A percentile compares a stretch with the other conserved stretches of the same genome.
Conservation (phyloP, 2,113 vertebrate genomes). For the Arvicanthis niloticus region DNA sequence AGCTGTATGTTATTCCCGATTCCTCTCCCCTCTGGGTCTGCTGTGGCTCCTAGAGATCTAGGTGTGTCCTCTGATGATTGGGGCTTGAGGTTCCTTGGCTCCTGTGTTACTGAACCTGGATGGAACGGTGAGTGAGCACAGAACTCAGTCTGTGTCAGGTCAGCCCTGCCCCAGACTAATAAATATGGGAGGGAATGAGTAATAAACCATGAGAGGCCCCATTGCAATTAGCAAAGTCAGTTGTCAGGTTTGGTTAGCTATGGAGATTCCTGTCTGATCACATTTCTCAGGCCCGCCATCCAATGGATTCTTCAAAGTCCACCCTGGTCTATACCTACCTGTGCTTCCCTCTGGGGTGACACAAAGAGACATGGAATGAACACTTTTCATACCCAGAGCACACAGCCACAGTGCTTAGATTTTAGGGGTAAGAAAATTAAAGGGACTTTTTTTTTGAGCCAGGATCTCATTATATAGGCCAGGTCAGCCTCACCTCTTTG, state of each 20-base stretch:
- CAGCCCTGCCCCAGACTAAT: not conserved
- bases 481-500: not conserved
- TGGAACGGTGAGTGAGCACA: not conserved
- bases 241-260: not conserved
- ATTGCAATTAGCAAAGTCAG: not conserved
- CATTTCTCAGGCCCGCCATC: not conserved
- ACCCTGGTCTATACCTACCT: not conserved
- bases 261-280: not conserved
- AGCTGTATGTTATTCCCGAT: not conserved
- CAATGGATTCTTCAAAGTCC: not conserved
- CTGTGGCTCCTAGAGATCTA: not conserved
- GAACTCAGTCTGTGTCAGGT: not conserved
- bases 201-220: not conserved
- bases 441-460: not conserved
- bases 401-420: not conserved
- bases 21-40: not conserved
- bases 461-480: not conserved
- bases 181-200: not conserved
- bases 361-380: not conserved
- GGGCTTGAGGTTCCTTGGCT: not conserved
- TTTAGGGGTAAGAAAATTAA: not conserved
- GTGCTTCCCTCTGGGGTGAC: not conserved
- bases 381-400: fast-evolving
- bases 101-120: not conserved
- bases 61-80: not conserved